phyloP scores from a whole-genome alignment of 2,113 vertebrate species.

The Saiga tatarica region DNA sequence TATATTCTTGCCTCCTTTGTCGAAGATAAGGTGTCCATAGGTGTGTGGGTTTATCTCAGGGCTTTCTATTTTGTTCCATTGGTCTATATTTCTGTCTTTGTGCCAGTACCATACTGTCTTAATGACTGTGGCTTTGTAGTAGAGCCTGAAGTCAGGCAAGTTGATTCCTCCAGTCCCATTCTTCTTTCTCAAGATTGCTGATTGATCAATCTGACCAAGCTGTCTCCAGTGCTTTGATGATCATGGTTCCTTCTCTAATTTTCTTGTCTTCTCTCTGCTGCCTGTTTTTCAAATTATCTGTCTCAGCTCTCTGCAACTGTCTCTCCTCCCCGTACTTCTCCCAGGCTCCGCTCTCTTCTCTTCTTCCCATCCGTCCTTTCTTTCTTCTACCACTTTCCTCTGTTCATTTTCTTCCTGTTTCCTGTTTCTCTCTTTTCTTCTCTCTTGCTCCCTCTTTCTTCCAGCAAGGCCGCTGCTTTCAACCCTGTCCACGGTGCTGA shows the following conservation, averaged over 20 bases:
- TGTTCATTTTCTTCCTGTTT: neutral
- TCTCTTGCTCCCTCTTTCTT: neutral
- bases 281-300: neutral
- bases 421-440: neutral
- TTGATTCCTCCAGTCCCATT: too few species aligned
- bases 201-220: neutral
- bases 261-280: neutral
- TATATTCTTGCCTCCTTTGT: too few species aligned
- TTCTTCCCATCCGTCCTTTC: neutral
- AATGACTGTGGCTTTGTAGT: too few species aligned
- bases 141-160: too few species aligned
- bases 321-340: neutral
- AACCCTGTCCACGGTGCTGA: constrained; percentile 66
- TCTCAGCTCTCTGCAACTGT: neutral
- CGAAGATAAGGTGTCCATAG: too few species aligned
- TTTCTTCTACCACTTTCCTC: neutral
- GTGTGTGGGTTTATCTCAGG: too few species aligned
- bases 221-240: neutral
- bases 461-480: neutral
- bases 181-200: too few species aligned
- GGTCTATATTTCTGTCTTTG: too few species aligned
- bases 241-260: neutral
- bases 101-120: too few species aligned
- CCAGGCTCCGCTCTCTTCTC: neutral
- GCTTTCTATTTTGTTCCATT: too few species aligned